Base-by-base conservation (phyloP, 1,140 invertebrate genomes). In the Drosophila simulans region DNA sequence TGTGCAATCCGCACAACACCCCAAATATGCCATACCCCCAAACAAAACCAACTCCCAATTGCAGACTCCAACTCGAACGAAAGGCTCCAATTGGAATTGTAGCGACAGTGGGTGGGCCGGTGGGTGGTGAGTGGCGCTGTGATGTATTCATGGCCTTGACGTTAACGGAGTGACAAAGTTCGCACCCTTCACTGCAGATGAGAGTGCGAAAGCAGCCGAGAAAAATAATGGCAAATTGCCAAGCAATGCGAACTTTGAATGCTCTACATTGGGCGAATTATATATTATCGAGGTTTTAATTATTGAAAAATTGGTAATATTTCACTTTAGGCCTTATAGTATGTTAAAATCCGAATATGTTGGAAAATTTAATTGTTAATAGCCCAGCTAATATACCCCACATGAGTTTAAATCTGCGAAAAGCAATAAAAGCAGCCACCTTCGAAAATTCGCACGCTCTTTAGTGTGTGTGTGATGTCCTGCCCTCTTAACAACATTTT, bases 61-160 rank as follows among this genome's bases (percentile, higher is more conserved):
- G 43, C 71, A 74, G 62, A 75, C 49, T 53, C 56, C 68, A 57
- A 43, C 65, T 57, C 15, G 57, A 58, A 20, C 45, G 49, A 43
- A 43, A 46, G 34, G 69, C 43, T 40, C 42, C 43, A 59, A 57
- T 71, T 42, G 52, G 65, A 56, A 49, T 70, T 40, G 65, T 25
- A 35, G 22, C 5, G 5, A 37, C n/a, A 56, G 11, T 11, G 49
- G 25, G 4, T 4, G 45, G 31, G 57, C 20, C 54, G 35, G 42
- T 63, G 46, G 49, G 40, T 57, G 37, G 66, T 15, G 15, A 62
- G 27, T 57, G 56, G 22, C 39, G 58, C 52, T 42, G 78, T 86
- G 83, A 88, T 86, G 66, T 86, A 86, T 86, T 86, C 83, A 86
- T 86, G 84, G 83, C 83, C 84, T 88, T 83, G 83, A 86, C 83